Conservation (phyloP, 1,140 invertebrate genomes). For the Drosophila saltans region DNA sequence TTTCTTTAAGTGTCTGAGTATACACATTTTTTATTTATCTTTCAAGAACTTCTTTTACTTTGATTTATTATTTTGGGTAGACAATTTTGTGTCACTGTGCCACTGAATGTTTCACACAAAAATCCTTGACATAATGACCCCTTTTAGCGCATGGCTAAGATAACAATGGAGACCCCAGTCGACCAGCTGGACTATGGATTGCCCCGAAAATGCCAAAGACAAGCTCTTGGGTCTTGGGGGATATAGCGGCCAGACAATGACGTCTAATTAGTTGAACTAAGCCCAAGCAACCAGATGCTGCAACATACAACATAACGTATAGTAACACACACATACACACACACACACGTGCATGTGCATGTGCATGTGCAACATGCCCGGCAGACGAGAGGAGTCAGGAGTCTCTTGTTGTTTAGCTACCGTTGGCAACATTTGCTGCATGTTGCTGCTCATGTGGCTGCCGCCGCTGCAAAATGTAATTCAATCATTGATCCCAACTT, state of each 20-base stretch:
- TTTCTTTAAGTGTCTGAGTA: not conserved
- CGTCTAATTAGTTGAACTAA: constrained; percentile 73
- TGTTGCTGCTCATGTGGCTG: constrained; percentile 49
- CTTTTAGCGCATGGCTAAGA: constrained; percentile 71
- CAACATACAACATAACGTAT: not conserved
- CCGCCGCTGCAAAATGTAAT: constrained; percentile 73
- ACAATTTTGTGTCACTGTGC: not conserved
- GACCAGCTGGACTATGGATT: constrained; percentile 45
- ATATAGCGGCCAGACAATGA: constrained; percentile 66
- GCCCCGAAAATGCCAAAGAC: constrained; percentile 60
- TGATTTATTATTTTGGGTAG: not conserved
- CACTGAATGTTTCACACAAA: constrained; percentile 21
- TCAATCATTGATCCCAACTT: constrained; percentile 64
- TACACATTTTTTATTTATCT: not conserved
- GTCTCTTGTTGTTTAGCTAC: constrained; percentile 56
- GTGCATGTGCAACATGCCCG: constrained; percentile 35
- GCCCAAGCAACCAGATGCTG: constrained; percentile 29
- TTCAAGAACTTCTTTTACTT: not conserved
- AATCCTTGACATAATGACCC: constrained; percentile 81
- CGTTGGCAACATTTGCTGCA: constrained; percentile 62
- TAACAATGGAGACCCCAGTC: constrained; percentile 63
- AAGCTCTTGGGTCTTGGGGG: constrained; percentile 29
- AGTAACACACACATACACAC: constrained; percentile 15
- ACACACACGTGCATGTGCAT: constrained; percentile 37
- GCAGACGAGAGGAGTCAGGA: constrained; percentile 49